Conservation (phyloP, 2,113 vertebrate genomes). For the Salvelinus fontinalis region DNA sequence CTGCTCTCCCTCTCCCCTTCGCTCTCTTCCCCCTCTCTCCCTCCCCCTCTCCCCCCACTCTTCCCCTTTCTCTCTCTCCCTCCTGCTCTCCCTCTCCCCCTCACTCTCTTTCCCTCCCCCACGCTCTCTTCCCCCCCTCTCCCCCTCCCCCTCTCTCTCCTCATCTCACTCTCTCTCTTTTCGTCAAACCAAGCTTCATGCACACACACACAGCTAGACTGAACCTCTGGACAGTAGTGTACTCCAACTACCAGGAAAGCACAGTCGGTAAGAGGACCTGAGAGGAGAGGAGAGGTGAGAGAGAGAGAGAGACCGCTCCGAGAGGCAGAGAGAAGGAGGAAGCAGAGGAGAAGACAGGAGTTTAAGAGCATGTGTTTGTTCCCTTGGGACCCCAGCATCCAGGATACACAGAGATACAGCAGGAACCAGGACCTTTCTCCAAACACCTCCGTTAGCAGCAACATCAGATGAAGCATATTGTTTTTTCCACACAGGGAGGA, state of each 20-base stretch:
- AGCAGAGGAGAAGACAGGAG: not conserved
- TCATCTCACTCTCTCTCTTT: constrained; percentile 3
- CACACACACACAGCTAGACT: not conserved
- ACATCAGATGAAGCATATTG: too few relatives aligned
- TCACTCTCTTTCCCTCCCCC: not conserved
- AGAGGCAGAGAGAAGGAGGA: not conserved
- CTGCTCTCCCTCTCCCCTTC: too few relatives aligned
- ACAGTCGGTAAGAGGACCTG: not conserved
- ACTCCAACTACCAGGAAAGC: too few relatives aligned
- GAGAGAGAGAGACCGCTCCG: not conserved
- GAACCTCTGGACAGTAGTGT: not conserved
- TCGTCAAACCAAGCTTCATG: constrained; percentile 5
- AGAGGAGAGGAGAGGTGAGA: not conserved
- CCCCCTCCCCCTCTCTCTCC: not conserved
- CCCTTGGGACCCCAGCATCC: not conserved
- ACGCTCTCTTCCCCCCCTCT: not conserved
- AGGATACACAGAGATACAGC: not conserved
- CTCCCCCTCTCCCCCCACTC: too few relatives aligned
- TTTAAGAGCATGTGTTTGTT: not conserved
- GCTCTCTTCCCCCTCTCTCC: too few relatives aligned
- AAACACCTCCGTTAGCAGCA: too few relatives aligned
- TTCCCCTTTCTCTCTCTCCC: too few relatives aligned
- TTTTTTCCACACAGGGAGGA: too few relatives aligned
- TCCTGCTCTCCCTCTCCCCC: not conserved
- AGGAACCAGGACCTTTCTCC: too few relatives aligned